Conservation (phyloP, 2,888 invertebrate species). For the Gastracanthus pulcherrimus region DNA sequence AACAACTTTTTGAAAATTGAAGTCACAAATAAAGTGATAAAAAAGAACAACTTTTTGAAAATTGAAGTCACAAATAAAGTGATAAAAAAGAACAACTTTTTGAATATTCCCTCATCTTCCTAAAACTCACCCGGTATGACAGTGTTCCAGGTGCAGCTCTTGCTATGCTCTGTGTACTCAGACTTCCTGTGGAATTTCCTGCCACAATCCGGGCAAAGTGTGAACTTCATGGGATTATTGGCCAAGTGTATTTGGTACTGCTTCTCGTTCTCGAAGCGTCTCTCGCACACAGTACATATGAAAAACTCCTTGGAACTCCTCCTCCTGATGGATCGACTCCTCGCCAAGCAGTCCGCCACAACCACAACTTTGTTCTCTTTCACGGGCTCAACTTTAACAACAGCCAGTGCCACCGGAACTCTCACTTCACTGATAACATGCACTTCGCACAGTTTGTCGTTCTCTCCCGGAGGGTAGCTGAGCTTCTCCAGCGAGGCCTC, state of each 20-base stretch:
- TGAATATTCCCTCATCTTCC: too few relatives aligned
- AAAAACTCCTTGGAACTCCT: slow-evolving; percentile 56
- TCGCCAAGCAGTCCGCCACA: slow-evolving; percentile 48
- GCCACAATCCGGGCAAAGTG: slow-evolving; percentile 57
- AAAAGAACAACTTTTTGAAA: too few relatives aligned
- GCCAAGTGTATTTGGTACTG: slow-evolving; percentile 55
- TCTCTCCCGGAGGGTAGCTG: slow-evolving; percentile 39
- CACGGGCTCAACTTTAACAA: slow-evolving; percentile 46
- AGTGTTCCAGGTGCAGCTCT: slow-evolving; percentile 48
- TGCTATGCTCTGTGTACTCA: slow-evolving; percentile 58
- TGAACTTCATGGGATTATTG: slow-evolving; percentile 56
- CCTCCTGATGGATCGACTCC: slow-evolving; percentile 52
- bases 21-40: too few relatives aligned
- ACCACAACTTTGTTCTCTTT: slow-evolving; percentile 54
- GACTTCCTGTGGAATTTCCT: slow-evolving; percentile 59
- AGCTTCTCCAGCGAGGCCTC: slow-evolving; percentile 56
- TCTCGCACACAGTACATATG: slow-evolving; percentile 56
- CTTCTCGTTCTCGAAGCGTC: slow-evolving; percentile 57
- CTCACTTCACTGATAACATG: slow-evolving; percentile 43
- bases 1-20: too few relatives aligned
- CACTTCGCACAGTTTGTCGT: slow-evolving; percentile 51
- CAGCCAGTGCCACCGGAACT: slow-evolving; percentile 21
- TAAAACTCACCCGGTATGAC: slow-evolving; percentile 41
- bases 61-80: too few relatives aligned
- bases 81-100: too few relatives aligned